These are phyloP conservation scores for Drosophila willistoni DNA, from an alignment of 1,140 invertebrate species.

Conservation along the genomic window DNA sequence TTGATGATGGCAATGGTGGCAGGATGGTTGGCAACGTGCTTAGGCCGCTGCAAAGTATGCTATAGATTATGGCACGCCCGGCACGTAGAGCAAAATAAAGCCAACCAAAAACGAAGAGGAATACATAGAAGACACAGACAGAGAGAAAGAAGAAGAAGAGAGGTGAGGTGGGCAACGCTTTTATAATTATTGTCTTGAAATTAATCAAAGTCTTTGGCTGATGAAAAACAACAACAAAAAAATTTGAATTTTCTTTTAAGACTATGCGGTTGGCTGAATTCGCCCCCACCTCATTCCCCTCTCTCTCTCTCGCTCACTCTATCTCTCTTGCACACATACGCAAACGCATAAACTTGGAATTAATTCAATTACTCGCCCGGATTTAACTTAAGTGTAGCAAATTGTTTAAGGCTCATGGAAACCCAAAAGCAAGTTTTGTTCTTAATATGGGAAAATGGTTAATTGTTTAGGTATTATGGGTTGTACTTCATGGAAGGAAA, in stretches of 20 bases:
- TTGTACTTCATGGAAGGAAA: too few relatives aligned
- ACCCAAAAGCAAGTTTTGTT: slow-evolving; percentile 33
- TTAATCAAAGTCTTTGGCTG: slow-evolving; percentile 75
- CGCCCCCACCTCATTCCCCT: background rate
- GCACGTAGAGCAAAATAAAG: slow-evolving; percentile 49
- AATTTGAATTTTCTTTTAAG: slow-evolving; percentile 62
- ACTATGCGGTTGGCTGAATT: slow-evolving; percentile 8
- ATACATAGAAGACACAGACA: slow-evolving; percentile 9
- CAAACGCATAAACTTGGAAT: slow-evolving; percentile 53
- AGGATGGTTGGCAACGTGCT: slow-evolving; percentile 50
- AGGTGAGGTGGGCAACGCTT: slow-evolving; percentile 38
- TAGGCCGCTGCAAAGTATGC: slow-evolving; percentile 63
- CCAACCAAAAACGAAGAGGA: slow-evolving; percentile 1
- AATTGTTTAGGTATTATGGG: background rate
- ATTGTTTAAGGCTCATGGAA: slow-evolving; percentile 46
- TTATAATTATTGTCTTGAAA: slow-evolving; percentile 81
- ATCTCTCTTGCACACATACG: slow-evolving; percentile 30
- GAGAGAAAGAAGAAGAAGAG: background rate
- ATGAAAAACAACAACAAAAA: slow-evolving; percentile 43
- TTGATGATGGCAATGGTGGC: slow-evolving; percentile 7
- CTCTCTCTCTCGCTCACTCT: background rate
- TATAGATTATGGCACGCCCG: slow-evolving; percentile 48
- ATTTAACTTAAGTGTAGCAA: slow-evolving; percentile 47
- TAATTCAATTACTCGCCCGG: slow-evolving; percentile 69
- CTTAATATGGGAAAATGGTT: slow-evolving; percentile 22